Evolutionary conservation across 1,140 invertebrate genomes (phyloP).

Genomic region (Maconellicoccus hirsutus): DNA sequence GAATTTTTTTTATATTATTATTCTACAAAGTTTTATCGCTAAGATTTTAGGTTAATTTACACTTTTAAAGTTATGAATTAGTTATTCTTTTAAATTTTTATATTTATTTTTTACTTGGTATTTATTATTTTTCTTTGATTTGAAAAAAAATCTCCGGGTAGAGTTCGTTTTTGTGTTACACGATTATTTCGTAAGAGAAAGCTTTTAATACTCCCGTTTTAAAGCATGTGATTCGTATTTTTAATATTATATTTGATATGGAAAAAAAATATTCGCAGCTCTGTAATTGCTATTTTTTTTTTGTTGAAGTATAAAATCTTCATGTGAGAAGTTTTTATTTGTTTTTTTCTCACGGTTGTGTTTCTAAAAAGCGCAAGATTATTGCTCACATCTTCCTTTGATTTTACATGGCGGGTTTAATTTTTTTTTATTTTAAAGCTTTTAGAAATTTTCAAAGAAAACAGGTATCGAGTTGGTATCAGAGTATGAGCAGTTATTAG

Average conservation of each 20-base stretch:
- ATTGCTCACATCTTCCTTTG: not conserved
- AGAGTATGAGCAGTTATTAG: not conserved
- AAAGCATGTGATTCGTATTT: not conserved
- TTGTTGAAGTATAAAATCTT: not conserved
- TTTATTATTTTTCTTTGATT: not conserved
- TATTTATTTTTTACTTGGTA: not conserved
- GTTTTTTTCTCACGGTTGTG: too few species aligned
- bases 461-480: too few species aligned
- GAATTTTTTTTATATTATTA: not conserved
- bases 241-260: not conserved
- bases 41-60: not conserved
- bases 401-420: not conserved
- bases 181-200: not conserved
- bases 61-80: not conserved
- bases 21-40: not conserved
- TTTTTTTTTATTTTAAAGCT: not conserved
- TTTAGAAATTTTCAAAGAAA: too few species aligned
- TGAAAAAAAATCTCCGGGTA: not conserved
- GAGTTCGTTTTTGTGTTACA: constrained; percentile 4
- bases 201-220: not conserved
- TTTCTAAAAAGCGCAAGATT: too few species aligned
- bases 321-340: too few species aligned
- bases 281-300: not conserved
- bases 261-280: not conserved
- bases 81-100: constrained; percentile 6